A percentile compares a stretch with the other conserved stretches of the same genome.
phyloP scores from a whole-genome alignment of 1,140 invertebrate genomes.

The Bombus picipes region DNA sequence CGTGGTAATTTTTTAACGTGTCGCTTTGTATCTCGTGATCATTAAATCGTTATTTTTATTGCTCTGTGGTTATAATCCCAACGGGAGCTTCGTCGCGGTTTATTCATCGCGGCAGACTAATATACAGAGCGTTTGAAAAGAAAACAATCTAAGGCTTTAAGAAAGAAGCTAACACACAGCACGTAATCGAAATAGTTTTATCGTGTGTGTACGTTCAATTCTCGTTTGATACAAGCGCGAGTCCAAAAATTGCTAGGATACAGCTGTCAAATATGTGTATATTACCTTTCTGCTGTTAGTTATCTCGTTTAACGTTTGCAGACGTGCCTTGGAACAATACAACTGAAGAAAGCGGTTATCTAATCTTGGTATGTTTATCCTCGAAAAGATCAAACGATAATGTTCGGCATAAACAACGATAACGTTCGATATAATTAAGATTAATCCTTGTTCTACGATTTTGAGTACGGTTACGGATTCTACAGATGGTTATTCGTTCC shows the following conservation, averaged over 20 bases:
- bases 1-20: constrained; percentile 6
- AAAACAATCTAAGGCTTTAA: background rate
- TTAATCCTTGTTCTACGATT: background rate
- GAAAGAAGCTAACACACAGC: too few species aligned
- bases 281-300: too few species aligned
- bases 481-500: background rate
- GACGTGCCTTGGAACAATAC: too few species aligned
- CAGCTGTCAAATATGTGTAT: too few species aligned
- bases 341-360: background rate
- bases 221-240: too few species aligned
- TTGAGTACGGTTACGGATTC: background rate
- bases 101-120: background rate
- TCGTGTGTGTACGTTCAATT: too few species aligned
- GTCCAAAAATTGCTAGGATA: too few species aligned
- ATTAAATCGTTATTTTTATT: constrained; percentile 38
- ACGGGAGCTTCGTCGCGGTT: constrained; percentile 6
- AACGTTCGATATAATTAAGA: background rate
- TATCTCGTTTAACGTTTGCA: too few species aligned
- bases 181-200: too few species aligned
- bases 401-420: background rate
- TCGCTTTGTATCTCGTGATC: background rate
- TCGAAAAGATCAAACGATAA: background rate
- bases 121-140: background rate
- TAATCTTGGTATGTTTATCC: background rate
- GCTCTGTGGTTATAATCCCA: constrained; percentile 17